Conservation (phyloP, 2,797 vertebrate species). For the Sebastes flavidus region DNA sequence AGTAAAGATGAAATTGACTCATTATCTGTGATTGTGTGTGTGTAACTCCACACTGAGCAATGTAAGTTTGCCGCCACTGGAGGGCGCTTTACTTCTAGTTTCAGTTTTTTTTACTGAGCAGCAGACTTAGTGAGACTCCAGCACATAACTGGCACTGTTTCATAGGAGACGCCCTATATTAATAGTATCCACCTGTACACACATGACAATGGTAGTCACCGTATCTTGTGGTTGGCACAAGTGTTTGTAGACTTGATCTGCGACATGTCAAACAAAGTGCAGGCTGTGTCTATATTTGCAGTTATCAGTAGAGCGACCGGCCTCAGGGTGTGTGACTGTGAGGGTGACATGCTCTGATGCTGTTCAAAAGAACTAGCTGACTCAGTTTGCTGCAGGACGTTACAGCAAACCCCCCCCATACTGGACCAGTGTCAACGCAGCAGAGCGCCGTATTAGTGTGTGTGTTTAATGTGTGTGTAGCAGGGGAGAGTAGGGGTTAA, state of each 20-base stretch:
- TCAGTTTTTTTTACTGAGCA: background rate
- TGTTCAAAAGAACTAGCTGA: slow-evolving; percentile 29
- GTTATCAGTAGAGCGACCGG: slow-evolving; percentile 36
- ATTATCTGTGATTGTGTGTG: background rate
- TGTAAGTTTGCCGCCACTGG: slow-evolving; percentile 23
- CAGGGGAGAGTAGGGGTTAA: slow-evolving; percentile 8
- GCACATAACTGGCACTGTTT: slow-evolving; percentile 26
- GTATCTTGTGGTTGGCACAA: slow-evolving; percentile 31
- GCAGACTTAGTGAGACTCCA: background rate
- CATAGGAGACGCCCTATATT: slow-evolving; percentile 63
- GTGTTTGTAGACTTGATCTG: slow-evolving; percentile 53
- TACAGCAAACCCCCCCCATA: background rate
- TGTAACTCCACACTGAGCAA: background rate
- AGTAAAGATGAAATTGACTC: background rate
- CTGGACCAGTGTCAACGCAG: background rate
- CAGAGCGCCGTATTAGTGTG: background rate
- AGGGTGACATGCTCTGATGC: slow-evolving; percentile 48
- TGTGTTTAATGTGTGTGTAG: background rate
- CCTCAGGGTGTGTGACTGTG: slow-evolving; percentile 59
- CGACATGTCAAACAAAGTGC: slow-evolving; percentile 45
- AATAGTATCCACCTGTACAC: slow-evolving; percentile 64
- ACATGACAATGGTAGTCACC: slow-evolving; percentile 25
- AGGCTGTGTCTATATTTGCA: slow-evolving; percentile 70
- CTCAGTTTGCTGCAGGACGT: background rate
- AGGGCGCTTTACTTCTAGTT: slow-evolving; percentile 23